Conservation (phyloP, 2,888 invertebrate species). For the Eucriotettix oculatus region DNA sequence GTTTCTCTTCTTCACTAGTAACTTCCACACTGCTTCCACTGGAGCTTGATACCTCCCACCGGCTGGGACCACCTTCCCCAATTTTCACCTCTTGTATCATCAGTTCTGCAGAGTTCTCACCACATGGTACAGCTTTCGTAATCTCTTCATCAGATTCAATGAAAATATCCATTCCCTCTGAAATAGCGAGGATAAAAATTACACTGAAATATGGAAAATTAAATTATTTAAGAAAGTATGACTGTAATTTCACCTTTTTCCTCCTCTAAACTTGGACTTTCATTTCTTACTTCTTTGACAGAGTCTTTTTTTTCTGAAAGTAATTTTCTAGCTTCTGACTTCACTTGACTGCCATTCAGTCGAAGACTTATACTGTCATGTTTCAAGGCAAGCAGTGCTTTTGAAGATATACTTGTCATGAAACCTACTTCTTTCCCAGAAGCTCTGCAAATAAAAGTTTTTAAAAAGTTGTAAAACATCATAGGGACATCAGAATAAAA, state of each 20-base stretch:
- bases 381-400: slow-evolving; percentile 24
- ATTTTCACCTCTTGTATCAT: slow-evolving; percentile 12
- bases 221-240: no score
- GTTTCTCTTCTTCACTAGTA: background rate
- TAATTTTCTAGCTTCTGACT: background rate
- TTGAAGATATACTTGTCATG: slow-evolving; percentile 22
- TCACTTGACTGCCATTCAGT: slow-evolving; percentile 1
- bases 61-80: background rate
- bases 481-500: no score
- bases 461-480: background rate
- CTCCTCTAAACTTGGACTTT: no score
- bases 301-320: no score
- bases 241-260: no score
- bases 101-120: slow-evolving; percentile 27
- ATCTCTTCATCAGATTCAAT: slow-evolving; percentile 1
- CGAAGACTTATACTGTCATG: slow-evolving; percentile 20
- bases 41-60: background rate
- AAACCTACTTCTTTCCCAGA: slow-evolving; percentile 19
- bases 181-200: no score
- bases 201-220: no score
- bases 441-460: slow-evolving; percentile 20
- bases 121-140: slow-evolving; percentile 13
- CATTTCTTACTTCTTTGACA: no score
- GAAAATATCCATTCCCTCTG: background rate
- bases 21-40: background rate